Conservation (phyloP, 2,113 vertebrate genomes). For the Rhinopomastus cyanomelas region DNA sequence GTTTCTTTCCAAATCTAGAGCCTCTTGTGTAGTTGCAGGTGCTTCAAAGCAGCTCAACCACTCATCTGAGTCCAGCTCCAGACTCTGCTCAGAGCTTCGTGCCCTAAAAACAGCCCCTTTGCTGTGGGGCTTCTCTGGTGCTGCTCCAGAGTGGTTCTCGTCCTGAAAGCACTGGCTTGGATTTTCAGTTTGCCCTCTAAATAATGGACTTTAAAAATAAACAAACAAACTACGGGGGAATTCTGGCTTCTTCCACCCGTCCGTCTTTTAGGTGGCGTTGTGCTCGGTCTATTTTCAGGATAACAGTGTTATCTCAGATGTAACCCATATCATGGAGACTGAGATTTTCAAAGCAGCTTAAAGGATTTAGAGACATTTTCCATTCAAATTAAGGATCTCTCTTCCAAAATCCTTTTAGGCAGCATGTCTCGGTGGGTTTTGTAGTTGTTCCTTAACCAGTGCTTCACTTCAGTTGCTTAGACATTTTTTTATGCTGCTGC, state of each 20-base stretch:
- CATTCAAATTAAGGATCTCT: conserved; percentile 59
- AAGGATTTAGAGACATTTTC: conserved; percentile 63
- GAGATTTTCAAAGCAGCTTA: conserved; percentile 63
- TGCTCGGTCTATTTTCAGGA: conserved; percentile 29
- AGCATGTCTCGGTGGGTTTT: background rate
- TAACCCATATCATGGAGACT: conserved; percentile 32
- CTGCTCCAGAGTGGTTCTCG: background rate
- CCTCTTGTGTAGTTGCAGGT: background rate
- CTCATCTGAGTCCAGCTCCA: background rate
- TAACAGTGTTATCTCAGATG: conserved; percentile 11
- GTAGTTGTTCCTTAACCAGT: background rate
- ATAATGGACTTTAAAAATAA: background rate
- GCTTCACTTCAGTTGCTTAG: conserved; percentile 6
- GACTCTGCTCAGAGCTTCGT: background rate
- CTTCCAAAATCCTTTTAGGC: conserved; percentile 42
- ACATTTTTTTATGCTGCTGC: conserved; percentile 2
- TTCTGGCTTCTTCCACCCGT: background rate
- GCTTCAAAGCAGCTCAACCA: background rate
- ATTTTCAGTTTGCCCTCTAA: background rate
- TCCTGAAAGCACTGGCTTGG: background rate
- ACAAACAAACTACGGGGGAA: background rate
- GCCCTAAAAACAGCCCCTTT: background rate
- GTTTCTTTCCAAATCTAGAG: conserved; percentile 3
- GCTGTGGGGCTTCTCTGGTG: background rate
- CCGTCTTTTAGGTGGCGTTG: background rate